Base-by-base conservation (phyloP, 1,140 invertebrate genomes). In the Pseudoatta argentina region DNA sequence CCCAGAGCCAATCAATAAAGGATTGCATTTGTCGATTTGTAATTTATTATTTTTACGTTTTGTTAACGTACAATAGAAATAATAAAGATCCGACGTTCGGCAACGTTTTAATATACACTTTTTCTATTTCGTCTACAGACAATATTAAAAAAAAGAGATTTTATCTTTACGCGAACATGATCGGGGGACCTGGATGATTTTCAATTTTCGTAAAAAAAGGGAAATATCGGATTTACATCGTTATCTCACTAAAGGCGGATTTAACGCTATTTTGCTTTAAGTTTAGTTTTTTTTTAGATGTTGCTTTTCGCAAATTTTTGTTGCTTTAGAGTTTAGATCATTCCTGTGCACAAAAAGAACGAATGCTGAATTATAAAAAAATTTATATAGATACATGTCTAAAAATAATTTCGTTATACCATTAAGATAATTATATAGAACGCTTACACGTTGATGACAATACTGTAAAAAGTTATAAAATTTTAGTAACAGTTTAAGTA, bases 11-110 rank as follows among this genome's bases (percentile, higher is more conserved):
- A 81, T 71, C 21, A 44, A 71, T 24, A 48, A 27, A 57, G 14
- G 18, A 82, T 44, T 48, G 1, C 4, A 39, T 4, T 44, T 81
- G 34, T 14, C 14, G 7, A 3, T 79, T 67, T 69, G n/a, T 53
- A 39, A 18, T 30, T 81, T n/a, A 34, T 69, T 79, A 39, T 55
- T 55, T 57, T 1, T 24, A 24, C 73, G 8, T 34, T 71, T 72
- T 30, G 34, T 44, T 39, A 57, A 72, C 18, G 7, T 18, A 21
- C 21, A 21, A 21, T 21, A 82, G 16, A 59, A 30, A 48, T 44
- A 44, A 71, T 34, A 59, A 71, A 72, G 48, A 7, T 18, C 8
- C 10, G 0, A 2, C 3, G 5, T 57, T 59, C 24, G 14, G 14
- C 59, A 16, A 51, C 18, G 24, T 64, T 64, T 64, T 34, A 61